phyloP scores from a whole-genome alignment of 2,888 invertebrate genomes.

The Drosophila austrosaltans region DNA sequence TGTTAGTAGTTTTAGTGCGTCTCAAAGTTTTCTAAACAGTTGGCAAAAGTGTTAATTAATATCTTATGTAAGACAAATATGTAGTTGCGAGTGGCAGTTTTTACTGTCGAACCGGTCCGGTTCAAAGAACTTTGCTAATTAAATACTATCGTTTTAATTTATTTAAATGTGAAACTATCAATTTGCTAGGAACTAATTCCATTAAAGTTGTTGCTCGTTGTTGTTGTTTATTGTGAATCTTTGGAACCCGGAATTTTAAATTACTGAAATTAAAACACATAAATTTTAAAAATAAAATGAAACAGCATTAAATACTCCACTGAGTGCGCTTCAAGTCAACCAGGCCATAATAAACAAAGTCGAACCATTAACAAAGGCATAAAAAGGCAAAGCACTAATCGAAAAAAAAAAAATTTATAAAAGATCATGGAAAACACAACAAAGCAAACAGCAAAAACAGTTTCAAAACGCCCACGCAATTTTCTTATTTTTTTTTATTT shows the following conservation, averaged over 20 bases:
- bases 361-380: slow-evolving; percentile 46
- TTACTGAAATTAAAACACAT: slow-evolving; percentile 60
- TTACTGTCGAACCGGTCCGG: slow-evolving; percentile 32
- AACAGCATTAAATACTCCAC: slow-evolving; percentile 34
- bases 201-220: slow-evolving; percentile 15
- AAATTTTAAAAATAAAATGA: slow-evolving; percentile 43
- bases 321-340: slow-evolving; percentile 58
- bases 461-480: slow-evolving; percentile 62
- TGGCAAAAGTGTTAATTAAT: slow-evolving; percentile 55
- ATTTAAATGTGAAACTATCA: slow-evolving; percentile 53
- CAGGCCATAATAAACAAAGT: slow-evolving; percentile 59
- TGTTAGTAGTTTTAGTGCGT: not conserved
- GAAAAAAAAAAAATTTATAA: slow-evolving; percentile 38
- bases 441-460: slow-evolving; percentile 36
- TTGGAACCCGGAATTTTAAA: slow-evolving; percentile 67
- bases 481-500: slow-evolving; percentile 34
- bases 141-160: slow-evolving; percentile 44
- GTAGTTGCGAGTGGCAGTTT: slow-evolving; percentile 21
- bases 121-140: slow-evolving; percentile 56
- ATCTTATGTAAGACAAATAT: slow-evolving; percentile 32
- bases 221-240: slow-evolving; percentile 26
- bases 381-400: slow-evolving; percentile 35
- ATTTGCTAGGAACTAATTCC: slow-evolving; percentile 46
- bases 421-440: slow-evolving; percentile 14
- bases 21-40: slow-evolving; percentile 28